A percentile compares a stretch with the other conserved stretches of the same genome.
phyloP scores from a whole-genome alignment of 2,113 vertebrate species.

The Suncus etruscus region DNA sequence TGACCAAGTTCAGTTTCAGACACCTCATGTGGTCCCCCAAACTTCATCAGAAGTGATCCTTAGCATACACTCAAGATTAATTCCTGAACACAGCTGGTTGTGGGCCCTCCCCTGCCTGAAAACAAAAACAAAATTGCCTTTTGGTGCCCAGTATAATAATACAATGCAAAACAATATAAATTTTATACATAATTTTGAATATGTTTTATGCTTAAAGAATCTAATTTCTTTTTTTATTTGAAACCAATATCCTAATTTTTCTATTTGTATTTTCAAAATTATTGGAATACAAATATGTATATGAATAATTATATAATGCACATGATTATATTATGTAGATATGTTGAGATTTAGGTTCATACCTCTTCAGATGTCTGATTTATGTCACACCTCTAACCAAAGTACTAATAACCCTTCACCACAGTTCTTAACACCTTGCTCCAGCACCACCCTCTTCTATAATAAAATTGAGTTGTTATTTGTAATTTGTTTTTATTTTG shows the following conservation, averaged over 20 bases:
- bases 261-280: slow-evolving; percentile 11
- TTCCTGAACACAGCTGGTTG: neutral
- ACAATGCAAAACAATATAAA: neutral
- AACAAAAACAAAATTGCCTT: neutral
- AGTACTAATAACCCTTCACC: too few relatives aligned
- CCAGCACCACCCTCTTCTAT: too few relatives aligned
- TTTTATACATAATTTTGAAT: too few relatives aligned
- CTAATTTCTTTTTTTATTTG: neutral
- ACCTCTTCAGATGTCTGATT: neutral
- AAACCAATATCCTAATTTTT: slow-evolving; percentile 40
- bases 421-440: too few relatives aligned
- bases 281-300: neutral
- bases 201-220: slow-evolving; percentile 3
- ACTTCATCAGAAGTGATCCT: too few relatives aligned
- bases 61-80: too few relatives aligned
- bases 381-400: neutral
- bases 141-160: slow-evolving; percentile 47
- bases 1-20: too few relatives aligned
- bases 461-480: too few relatives aligned
- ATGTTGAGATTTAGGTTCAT: slow-evolving; percentile 2
- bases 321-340: neutral
- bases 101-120: too few relatives aligned
- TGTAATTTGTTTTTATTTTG: too few relatives aligned
- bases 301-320: neutral
- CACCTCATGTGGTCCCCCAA: too few relatives aligned